A percentile compares a stretch with the other conserved stretches of the same genome.
phyloP scores from a whole-genome alignment of 2,888 invertebrate species.

The Mesorhabditis sp. region DNA sequence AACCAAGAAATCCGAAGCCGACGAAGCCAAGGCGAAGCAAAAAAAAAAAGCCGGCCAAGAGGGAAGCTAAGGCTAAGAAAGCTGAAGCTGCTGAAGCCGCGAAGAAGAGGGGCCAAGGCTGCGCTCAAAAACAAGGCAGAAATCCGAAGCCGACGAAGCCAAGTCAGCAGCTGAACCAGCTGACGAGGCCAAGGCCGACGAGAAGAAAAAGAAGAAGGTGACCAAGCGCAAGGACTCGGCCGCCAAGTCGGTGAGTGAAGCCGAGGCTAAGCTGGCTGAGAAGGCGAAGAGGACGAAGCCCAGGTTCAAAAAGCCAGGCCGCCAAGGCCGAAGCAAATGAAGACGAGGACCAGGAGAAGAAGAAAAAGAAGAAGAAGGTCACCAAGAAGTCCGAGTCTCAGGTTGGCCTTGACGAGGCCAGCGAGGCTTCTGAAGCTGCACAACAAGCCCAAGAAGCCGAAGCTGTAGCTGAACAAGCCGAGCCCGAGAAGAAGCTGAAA shows the following conservation, averaged over 20 bases:
- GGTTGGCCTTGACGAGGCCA: constrained; percentile 7
- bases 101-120: constrained; percentile 5
- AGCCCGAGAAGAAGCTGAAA: constrained; percentile 21
- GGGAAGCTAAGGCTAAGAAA: constrained; percentile 16
- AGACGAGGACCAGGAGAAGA: constrained; percentile 15
- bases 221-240: constrained; percentile 5
- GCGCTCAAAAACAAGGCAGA: constrained; percentile 14
- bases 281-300: neutral
- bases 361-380: constrained; percentile 10
- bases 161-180: constrained; percentile 11
- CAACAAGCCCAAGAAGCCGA: constrained; percentile 18
- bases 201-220: constrained; percentile 11
- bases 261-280: constrained; percentile 15
- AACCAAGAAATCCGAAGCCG: neutral
- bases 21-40: constrained; percentile 10
- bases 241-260: constrained; percentile 14
- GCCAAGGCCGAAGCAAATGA: constrained; percentile 14
- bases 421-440: constrained; percentile 9
- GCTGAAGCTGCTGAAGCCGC: constrained; percentile 1
- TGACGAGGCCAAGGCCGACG: constrained; percentile 13
- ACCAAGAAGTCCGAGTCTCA: constrained; percentile 8
- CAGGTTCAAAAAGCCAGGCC: constrained; percentile 12
- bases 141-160: constrained; percentile 12
- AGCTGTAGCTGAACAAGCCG: constrained; percentile 20
- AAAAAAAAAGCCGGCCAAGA: constrained; percentile 8